Conservation (phyloP, 2,888 invertebrate species). For the Parnassius apollo region DNA sequence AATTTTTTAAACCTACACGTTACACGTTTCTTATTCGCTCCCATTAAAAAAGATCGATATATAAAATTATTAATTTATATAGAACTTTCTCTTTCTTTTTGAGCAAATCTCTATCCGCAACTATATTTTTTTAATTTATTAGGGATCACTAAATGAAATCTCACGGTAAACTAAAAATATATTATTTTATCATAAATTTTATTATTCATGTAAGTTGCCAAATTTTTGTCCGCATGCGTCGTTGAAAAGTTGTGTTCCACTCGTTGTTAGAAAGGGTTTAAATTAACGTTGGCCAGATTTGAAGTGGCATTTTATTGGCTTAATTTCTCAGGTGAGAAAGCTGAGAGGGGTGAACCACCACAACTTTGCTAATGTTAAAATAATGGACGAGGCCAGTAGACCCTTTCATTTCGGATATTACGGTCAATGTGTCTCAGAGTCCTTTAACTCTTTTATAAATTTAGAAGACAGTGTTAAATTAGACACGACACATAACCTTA, state of each 20-base stretch:
- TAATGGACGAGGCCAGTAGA: constrained; percentile 47
- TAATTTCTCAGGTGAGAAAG: constrained; percentile 50
- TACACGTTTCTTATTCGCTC: too few relatives aligned
- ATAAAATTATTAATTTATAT: too few relatives aligned
- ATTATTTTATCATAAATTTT: not conserved
- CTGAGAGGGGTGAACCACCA: constrained; percentile 52
- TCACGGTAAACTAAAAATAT: too few relatives aligned
- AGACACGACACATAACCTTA: too few relatives aligned
- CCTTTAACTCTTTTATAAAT: constrained; percentile 17
- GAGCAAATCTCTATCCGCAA: too few relatives aligned
- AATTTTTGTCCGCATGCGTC: not conserved
- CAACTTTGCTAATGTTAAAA: constrained; percentile 66
- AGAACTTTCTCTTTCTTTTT: too few relatives aligned
- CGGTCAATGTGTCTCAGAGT: constrained; percentile 17
- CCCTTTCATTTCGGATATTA: constrained; percentile 24
- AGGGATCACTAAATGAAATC: too few relatives aligned
- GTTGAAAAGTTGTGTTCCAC: constrained; percentile 29
- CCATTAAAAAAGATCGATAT: too few relatives aligned
- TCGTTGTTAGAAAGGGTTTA: constrained; percentile 52
- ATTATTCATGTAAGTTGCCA: not conserved
- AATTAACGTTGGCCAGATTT: constrained; percentile 50
- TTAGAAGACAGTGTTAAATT: too few relatives aligned
- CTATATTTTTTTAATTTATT: too few relatives aligned
- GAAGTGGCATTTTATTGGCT: constrained; percentile 55
- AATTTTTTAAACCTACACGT: too few relatives aligned